phyloP scores from a whole-genome alignment of 1,140 invertebrate species.

The Philopotamus ludificatus region DNA sequence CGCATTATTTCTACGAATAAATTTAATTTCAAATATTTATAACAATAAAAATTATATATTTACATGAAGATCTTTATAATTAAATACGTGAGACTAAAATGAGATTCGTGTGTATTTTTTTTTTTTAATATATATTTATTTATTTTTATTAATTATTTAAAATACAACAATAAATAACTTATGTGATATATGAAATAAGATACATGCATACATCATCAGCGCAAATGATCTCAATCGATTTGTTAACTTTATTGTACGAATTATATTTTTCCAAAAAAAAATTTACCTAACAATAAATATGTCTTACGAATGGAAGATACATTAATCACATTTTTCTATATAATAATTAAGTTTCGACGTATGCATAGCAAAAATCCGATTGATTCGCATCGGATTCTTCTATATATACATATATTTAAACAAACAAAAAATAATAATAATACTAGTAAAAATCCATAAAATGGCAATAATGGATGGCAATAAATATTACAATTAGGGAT shows the following conservation, averaged over 20 bases:
- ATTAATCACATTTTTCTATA: constrained; percentile 25
- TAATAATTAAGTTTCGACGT: not conserved
- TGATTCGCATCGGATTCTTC: not conserved
- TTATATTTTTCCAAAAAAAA: not conserved
- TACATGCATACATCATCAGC: not conserved
- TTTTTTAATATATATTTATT: not conserved
- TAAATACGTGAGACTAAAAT: constrained; percentile 6
- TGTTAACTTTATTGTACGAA: not conserved
- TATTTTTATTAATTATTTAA: not conserved
- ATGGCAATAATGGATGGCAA: constrained; percentile 27
- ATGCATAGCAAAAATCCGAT: too few relatives aligned
- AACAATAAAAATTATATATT: constrained; percentile 7
- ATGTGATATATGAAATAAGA: not conserved
- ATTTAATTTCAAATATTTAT: not conserved
- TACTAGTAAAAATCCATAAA: constrained; percentile 13
- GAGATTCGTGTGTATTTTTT: not conserved
- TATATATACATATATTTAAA: not conserved
- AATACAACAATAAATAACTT: not conserved
- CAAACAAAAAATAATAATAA: not conserved
- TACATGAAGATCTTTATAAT: not conserved
- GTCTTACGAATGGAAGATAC: constrained; percentile 10
- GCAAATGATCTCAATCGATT: too few relatives aligned
- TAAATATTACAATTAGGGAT: not conserved
- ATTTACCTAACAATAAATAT: not conserved
- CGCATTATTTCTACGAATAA: not conserved